phyloP scores from a whole-genome alignment of 2,113 vertebrate species.

The Perca flavescens region DNA sequence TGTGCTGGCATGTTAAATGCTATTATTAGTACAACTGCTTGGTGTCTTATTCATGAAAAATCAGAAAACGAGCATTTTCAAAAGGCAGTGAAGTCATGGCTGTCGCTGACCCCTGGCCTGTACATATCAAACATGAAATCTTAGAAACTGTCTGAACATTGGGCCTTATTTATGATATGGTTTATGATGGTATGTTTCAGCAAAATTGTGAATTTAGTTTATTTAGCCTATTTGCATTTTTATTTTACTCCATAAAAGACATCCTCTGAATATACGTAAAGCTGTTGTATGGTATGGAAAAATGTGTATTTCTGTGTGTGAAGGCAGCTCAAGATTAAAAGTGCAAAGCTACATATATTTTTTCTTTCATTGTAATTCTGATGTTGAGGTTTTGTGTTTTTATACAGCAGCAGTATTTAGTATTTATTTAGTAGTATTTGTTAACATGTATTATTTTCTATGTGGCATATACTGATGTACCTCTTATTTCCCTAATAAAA shows the following conservation, averaged over 20 bases:
- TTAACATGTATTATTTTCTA: background rate
- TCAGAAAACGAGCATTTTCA: background rate
- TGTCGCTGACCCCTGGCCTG: background rate
- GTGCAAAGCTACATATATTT: background rate
- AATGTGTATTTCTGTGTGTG: background rate
- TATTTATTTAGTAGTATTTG: background rate
- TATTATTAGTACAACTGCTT: constrained; percentile 33
- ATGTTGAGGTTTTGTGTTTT: too few relatives aligned
- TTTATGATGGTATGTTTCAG: background rate
- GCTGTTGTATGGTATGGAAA: background rate
- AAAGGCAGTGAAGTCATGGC: background rate
- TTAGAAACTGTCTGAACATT: background rate
- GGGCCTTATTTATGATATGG: background rate
- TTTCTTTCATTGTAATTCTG: background rate
- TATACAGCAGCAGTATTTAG: too few relatives aligned
- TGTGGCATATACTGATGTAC: background rate
- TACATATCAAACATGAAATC: background rate
- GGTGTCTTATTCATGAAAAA: background rate
- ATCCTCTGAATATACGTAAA: background rate
- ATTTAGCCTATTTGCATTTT: background rate
- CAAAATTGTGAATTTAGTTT: background rate
- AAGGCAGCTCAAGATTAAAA: background rate
- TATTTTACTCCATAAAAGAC: background rate
- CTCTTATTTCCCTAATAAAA: background rate
- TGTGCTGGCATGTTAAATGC: constrained; percentile 38